Evolutionary conservation across 2,113 vertebrate genomes (phyloP), one percentile per base, ranked within the genome.

Genomic region (Regulus satrapa): DNA sequence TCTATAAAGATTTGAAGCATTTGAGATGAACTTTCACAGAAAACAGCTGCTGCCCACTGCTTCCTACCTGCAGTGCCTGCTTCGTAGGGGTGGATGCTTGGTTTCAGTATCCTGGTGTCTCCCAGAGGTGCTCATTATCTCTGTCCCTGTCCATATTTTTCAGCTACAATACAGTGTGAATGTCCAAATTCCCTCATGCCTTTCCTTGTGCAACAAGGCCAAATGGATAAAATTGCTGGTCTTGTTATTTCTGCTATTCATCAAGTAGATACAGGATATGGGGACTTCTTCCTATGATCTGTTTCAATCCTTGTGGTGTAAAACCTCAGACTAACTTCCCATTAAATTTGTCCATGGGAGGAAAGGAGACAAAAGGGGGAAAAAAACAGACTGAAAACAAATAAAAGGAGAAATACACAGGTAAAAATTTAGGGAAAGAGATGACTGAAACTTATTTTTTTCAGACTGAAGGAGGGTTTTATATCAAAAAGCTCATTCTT

Each of bases 81-180:
- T 81, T 89, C 3, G 1, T 43, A 28, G 59, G 25, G n/a, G 10
- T 38, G 21, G 45, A 5, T 91, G 24, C 45, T 79, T 51, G 58
- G 8, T 79, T 82, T 55, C 80, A 25, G 2, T 43, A 3, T 55
- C 25, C 40, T 41, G 10, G 11, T 66, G 12, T 59, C 62, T 83
- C 83, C 78, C 29, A 59, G 28, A 89, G 28, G 31, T 46, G 26
- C 15, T 61, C 8, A 15, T 83, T 79, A 31, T 81, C 61, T 56
- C 61, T 61, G 21, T 56, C n/a, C 52, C 34, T 59, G 32, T 36
- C 48, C 36, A 11, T 63, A 54, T 34, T 54, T 54, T 72, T 81
- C 31, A 79, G 36, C 28, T 31, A 45, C 43, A 41, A 6, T 5
- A 55, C 1, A 1, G 8, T 0, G 0, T 48, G 20, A 13, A 24